Evolutionary conservation across 2,797 vertebrate species (phyloP), one percentile per base, ranked within the genome.

Genomic region (Cuculus canorus): DNA sequence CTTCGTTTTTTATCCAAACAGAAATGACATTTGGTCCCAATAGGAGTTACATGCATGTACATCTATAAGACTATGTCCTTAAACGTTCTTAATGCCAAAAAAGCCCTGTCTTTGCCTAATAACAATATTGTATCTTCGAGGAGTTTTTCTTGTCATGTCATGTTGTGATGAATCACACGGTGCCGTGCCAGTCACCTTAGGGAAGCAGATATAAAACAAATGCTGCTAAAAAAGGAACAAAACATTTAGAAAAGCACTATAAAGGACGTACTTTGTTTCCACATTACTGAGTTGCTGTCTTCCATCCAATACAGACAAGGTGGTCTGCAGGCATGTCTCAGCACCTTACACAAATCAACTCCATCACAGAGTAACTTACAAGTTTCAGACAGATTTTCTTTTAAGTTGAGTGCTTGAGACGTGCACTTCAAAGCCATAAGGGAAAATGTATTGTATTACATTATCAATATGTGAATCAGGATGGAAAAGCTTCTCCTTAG

Each of bases 401-500:
- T 77, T 37, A 78, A 78, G 45, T n/a, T 65, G 22, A 88, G 70
- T 35, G 87, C 91, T 89, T 75, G 93, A 91, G 78, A 82, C 64
- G 23, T 48, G 28, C 50, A 69, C 57, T 94, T 92, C 65, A 86
- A 88, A 91, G 33, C 28, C 66, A 45, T n/a, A 50, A 84, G 69
- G 48, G 77, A 86, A 90, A 95, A 93, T 83, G 81, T 69, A 91
- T 75, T 81, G 50, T 71, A 65, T 91, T 86, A 82, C 69, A 90
- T 90, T 93, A 90, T 94, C 82, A 65, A 81, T 87, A 92, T 33
- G 54, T 88, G 87, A 93, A 85, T 92, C 87, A 84, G 73, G 50
- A 77, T 92, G 79, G 61, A 92, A 93, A 91, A 90, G 33, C 69
- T 88, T 82, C 83, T 95, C 94, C 86, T 84, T 39, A 52, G 83